These are phyloP conservation scores for Pachycephala philippinensis DNA, from an alignment of 2,113 vertebrate species.

Conservation along the genomic window DNA sequence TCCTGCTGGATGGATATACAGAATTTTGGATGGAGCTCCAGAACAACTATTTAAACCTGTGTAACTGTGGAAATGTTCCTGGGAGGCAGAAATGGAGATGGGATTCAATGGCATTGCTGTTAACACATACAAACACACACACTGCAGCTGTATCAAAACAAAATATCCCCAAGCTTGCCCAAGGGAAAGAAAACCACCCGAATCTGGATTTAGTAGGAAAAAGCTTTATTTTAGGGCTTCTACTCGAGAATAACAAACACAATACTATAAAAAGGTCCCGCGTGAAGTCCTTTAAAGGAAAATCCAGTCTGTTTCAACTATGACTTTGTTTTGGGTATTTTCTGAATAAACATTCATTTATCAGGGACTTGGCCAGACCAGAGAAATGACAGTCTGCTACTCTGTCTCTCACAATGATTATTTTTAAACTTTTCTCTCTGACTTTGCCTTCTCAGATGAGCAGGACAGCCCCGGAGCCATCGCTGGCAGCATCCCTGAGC, in stretches of 20 bases:
- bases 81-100: not conserved
- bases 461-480: not conserved
- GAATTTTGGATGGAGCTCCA: not conserved
- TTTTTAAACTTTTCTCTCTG: slow-evolving; percentile 20
- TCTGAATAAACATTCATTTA: slow-evolving; percentile 50
- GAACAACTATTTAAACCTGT: not conserved
- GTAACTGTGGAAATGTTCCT: not conserved
- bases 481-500: not conserved
- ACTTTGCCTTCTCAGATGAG: not conserved
- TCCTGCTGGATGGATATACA: not conserved
- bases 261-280: not conserved
- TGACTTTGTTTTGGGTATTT: slow-evolving; percentile 49
- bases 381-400: not conserved
- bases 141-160: not conserved
- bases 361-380: slow-evolving; percentile 31
- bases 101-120: not conserved
- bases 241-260: slow-evolving; percentile 27
- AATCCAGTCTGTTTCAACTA: not conserved
- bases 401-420: not conserved
- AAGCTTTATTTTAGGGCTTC: slow-evolving; percentile 17
- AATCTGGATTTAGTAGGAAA: not conserved
- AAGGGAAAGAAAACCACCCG: not conserved
- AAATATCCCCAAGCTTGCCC: not conserved
- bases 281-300: slow-evolving; percentile 34
- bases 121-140: not conserved